These are phyloP conservation scores for Chrysochloris asiatica DNA, from an alignment of 2,113 vertebrate genomes.

Conservation along the genomic window DNA sequence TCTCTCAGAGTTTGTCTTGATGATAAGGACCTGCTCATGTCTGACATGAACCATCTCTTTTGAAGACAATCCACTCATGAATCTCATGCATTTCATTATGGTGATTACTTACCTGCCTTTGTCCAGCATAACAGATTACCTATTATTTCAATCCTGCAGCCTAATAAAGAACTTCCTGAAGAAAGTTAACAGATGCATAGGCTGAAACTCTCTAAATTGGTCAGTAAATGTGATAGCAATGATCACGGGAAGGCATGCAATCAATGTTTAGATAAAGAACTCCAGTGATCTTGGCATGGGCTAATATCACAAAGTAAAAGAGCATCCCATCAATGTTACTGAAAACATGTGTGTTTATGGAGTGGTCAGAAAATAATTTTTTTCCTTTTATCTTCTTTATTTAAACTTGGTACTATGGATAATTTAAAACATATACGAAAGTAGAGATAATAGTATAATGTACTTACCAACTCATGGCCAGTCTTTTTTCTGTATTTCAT, in stretches of 20 bases:
- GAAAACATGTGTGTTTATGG: slow-evolving; percentile 21
- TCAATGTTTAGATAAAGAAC: slow-evolving; percentile 10
- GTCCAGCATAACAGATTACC: slow-evolving; percentile 14
- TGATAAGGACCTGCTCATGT: slow-evolving; percentile 65
- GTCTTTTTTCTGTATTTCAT: slow-evolving; percentile 14
- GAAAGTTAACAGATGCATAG: slow-evolving; percentile 26
- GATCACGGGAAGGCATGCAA: background rate
- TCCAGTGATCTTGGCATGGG: background rate
- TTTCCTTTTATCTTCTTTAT: slow-evolving; percentile 7
- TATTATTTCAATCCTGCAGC: slow-evolving; percentile 34
- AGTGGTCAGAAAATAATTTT: background rate
- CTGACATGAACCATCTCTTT: slow-evolving; percentile 54
- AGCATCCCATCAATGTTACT: background rate
- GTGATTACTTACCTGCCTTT: slow-evolving; percentile 66
- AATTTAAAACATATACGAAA: slow-evolving; percentile 22
- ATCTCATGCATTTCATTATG: slow-evolving; percentile 71
- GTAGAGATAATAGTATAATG: background rate
- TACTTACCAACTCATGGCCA: background rate
- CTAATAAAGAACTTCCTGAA: slow-evolving; percentile 43
- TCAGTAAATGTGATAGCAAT: background rate
- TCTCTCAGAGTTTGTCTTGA: slow-evolving; percentile 55
- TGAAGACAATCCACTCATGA: slow-evolving; percentile 59
- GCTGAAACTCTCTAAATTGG: background rate
- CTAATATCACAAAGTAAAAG: background rate
- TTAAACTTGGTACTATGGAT: background rate